Evolutionary conservation across 2,797 vertebrate genomes (phyloP), one percentile per base, ranked within the genome.

Genomic region (Phalloptychus januarius): DNA sequence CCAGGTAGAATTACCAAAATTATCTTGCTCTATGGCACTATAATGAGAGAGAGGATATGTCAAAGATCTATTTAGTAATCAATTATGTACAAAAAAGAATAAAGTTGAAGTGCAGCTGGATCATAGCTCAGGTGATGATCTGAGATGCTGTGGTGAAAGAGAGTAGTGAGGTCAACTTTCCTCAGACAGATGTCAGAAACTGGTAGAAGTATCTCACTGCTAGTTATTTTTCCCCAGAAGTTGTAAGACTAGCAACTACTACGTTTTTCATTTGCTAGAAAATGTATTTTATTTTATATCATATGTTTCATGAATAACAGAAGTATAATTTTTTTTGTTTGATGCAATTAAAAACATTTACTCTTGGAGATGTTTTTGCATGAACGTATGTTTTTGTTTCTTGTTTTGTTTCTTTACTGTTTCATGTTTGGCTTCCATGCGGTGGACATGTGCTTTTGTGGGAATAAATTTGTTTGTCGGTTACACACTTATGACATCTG

Each of bases 391-490:
- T 28, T 18, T 56, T 28, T 58, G 6, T 58, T 58, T 58, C n/a
- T 61, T 63, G 33, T 38, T 4, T 6, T 7, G 5, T 0, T 38
- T 58, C 15, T n/a, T 28, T 20, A 20, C 16, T 36, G 18, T 63
- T 63, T 65, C 7, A 63, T 63, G 54, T 36, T 74, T 67, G 28
- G 38, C 54, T 42, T 75, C 7, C 58, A 23, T 48, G 44, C 8
- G 6, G n/a, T 58, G 63, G 33, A 23, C 0, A 1, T 56, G 7
- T 31, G 54, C 70, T 7, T n/a, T 56, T 2, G 18, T 28, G 25
- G 76, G 23, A 76, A 50, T 70, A 65, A 74, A 56, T 78, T 72
- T 72, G 44, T 58, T 16, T 77, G 5, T 79, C 25, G 5, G 33
- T 42, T 77, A 1, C 71, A 44, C n/a, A 10, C 50, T 18, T 36